Base-by-base conservation (phyloP, 2,113 vertebrate species). In the Scartelaos histophorus region DNA sequence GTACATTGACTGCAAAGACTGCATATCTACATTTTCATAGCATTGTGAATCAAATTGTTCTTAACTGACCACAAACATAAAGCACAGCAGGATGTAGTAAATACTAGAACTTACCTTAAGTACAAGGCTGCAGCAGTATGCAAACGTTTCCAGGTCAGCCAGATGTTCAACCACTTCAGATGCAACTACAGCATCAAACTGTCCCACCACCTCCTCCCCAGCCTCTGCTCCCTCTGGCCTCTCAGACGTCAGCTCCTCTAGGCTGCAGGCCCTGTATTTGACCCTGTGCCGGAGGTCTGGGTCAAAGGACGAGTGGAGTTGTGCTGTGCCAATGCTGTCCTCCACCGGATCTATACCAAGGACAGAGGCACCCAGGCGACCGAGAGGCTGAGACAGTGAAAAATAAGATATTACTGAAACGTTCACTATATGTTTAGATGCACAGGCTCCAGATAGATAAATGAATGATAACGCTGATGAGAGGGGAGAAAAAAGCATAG, bases 121-220 rank as follows among this genome's bases (percentile, higher is more conserved):
- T 78, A 97, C 91, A 51, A 85, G 90, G 81, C 79, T 89, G 87
- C 96, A 97, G 92, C 93, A 96, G 87, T 89, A 91, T 80, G 95
- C 88, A 69, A 99, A 98, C 13, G 66, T 92, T 87, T 97, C 96
- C 83, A 97, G 85, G 84, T 99, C 93, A 70, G 88, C 88, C 86
- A 98, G 95, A 91, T 99, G 98, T 81, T 99, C 98, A 77, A 98
- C 92, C 78, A 99, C 96, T 92, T 99, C 98, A 22, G 97, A 99
- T 43, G 97, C 97, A 76, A 99, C 85, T 0, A 99, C 85, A 1
- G 96, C 96, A 76, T 99, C 95, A 76, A 96, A 99, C 16, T 61
- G 74, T 24, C 68, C 79, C 29, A 16, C 71, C 13, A 22, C 54
- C 56, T 19, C 56, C 70, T 51, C 82, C 68, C 51, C 82, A 21